phyloP scores from a whole-genome alignment of 2,888 invertebrate species.

The Drosophila cognata region DNA sequence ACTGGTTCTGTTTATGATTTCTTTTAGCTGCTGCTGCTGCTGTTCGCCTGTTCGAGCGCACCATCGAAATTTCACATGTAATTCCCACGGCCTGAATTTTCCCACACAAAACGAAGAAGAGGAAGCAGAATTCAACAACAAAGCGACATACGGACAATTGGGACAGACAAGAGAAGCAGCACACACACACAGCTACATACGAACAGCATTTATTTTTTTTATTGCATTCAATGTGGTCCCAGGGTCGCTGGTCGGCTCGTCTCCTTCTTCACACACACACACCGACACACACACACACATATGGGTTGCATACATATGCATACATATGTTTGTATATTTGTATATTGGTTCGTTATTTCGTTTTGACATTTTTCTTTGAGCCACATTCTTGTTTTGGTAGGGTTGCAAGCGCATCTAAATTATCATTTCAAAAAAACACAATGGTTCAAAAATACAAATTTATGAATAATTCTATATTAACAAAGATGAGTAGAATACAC shows the following conservation, averaged over 20 bases:
- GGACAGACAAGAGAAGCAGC: constrained; percentile 56
- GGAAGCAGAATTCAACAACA: constrained; percentile 71
- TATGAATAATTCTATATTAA: neutral
- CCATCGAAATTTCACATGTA: constrained; percentile 85
- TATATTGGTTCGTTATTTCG: constrained; percentile 39
- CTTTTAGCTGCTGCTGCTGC: constrained; percentile 66
- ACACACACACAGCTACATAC: constrained; percentile 13
- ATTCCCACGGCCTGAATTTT: constrained; percentile 85
- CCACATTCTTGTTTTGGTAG: constrained; percentile 44
- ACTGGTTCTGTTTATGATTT: constrained; percentile 45
- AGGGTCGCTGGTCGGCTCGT: constrained; percentile 72
- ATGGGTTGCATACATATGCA: constrained; percentile 11
- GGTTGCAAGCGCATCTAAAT: constrained; percentile 38
- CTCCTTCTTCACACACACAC: constrained; percentile 39
- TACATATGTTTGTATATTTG: constrained; percentile 8
- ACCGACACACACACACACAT: neutral
- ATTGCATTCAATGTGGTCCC: constrained; percentile 72
- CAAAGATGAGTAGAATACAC: neutral
- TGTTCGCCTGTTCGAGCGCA: constrained; percentile 84
- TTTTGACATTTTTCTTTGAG: constrained; percentile 55
- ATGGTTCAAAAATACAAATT: neutral
- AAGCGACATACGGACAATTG: constrained; percentile 63
- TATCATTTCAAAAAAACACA: neutral
- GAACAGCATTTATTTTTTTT: constrained; percentile 43
- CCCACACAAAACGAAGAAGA: constrained; percentile 82